Conservation (phyloP, 2,888 invertebrate genomes). For the Agrochola lota region DNA sequence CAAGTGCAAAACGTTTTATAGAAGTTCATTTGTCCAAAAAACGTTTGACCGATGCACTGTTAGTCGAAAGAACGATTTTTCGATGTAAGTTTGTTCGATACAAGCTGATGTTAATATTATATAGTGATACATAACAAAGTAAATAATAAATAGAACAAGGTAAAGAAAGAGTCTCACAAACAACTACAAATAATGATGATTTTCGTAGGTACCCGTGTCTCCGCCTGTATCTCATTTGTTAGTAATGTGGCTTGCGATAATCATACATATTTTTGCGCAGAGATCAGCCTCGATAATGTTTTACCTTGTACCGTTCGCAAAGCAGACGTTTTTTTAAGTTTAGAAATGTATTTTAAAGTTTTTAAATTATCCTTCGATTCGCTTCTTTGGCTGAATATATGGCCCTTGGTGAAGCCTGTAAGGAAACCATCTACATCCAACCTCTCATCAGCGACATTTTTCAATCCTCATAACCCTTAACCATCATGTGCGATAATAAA, state of each 20-base stretch:
- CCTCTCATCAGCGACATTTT: too few species aligned
- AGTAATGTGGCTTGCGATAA: slow-evolving; percentile 82
- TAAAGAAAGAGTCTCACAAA: slow-evolving; percentile 34
- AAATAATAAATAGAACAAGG: not conserved
- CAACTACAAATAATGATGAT: slow-evolving; percentile 68
- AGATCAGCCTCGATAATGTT: slow-evolving; percentile 85
- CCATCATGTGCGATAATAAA: too few species aligned
- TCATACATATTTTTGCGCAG: slow-evolving; percentile 84
- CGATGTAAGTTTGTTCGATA: not conserved
- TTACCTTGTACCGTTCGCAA: slow-evolving; percentile 73
- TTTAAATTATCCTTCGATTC: too few species aligned
- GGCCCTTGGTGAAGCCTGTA: too few species aligned
- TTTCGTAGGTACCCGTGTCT: slow-evolving; percentile 60
- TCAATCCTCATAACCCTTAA: too few species aligned
- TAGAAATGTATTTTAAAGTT: too few species aligned
- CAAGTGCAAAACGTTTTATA: not conserved
- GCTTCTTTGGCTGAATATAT: too few species aligned
- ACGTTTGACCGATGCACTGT: not conserved
- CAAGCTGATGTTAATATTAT: not conserved
- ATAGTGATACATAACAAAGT: not conserved
- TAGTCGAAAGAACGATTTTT: not conserved
- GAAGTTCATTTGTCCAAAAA: not conserved
- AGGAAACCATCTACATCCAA: too few species aligned
- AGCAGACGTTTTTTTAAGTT: slow-evolving; percentile 38
- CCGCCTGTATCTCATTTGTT: slow-evolving; percentile 82